Evolutionary conservation across 2,888 invertebrate species (phyloP).

Genomic region (Aspidiotus destructor): DNA sequence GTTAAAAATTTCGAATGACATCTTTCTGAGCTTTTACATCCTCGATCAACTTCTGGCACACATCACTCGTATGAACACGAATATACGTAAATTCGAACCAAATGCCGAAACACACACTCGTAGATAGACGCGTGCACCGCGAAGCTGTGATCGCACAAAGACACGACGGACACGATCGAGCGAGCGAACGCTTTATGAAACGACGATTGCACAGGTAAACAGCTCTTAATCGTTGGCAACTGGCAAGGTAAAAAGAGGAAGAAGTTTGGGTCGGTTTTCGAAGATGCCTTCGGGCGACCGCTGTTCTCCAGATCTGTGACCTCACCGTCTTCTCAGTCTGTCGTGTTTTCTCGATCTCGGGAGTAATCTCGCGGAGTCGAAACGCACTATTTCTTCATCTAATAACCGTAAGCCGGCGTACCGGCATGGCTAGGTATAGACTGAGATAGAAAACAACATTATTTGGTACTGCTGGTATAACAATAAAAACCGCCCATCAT

Average conservation of each 20-base stretch:
- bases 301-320: slow-evolving; percentile 21
- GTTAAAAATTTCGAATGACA: no score
- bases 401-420: slow-evolving; percentile 7
- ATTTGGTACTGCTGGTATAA: no score
- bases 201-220: slow-evolving; percentile 11
- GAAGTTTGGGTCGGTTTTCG: slow-evolving; percentile 8
- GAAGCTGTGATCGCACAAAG: background rate
- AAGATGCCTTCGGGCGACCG: slow-evolving; percentile 10
- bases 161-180: background rate
- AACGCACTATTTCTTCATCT: slow-evolving; percentile 22
- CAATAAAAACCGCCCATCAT: no score
- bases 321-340: slow-evolving; percentile 9
- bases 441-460: no score
- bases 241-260: slow-evolving; percentile 12
- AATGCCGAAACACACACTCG: no score
- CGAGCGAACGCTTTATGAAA: slow-evolving; percentile 10
- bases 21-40: no score
- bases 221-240: slow-evolving; percentile 6
- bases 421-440: no score
- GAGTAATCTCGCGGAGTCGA: slow-evolving; percentile 15
- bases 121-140: background rate
- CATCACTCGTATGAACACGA: no score
- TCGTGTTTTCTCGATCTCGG: background rate
- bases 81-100: no score
- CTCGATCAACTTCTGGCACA: no score